phyloP scores from a whole-genome alignment of 1,140 invertebrate genomes.

The Diorhabda sublineata region DNA sequence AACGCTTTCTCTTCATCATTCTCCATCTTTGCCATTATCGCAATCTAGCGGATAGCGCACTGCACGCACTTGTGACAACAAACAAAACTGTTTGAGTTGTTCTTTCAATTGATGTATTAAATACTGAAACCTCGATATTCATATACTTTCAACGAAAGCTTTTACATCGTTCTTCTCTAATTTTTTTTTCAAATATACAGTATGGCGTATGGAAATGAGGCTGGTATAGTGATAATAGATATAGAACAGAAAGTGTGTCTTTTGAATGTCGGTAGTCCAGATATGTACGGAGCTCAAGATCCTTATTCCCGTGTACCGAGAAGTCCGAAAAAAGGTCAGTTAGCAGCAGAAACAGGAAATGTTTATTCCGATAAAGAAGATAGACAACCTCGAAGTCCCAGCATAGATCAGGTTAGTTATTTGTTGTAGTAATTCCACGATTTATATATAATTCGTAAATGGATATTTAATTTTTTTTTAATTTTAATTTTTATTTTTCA shows the following conservation, averaged over 20 bases:
- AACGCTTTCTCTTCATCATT: no score
- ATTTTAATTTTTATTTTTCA: not conserved
- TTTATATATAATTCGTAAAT: constrained; percentile 4
- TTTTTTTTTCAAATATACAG: constrained; percentile 51
- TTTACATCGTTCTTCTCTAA: no score
- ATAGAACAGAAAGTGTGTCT: constrained; percentile 87
- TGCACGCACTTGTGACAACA: no score
- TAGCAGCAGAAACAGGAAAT: constrained; percentile 37
- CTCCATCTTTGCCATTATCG: no score
- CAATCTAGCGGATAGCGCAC: no score
- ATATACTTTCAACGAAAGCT: no score
- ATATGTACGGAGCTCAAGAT: constrained; percentile 85
- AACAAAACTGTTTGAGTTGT: no score
- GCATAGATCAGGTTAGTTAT: constrained; percentile 80
- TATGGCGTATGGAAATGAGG: constrained; percentile 94
- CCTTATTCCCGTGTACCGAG: constrained; percentile 81
- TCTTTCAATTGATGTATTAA: no score
- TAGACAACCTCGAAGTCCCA: constrained; percentile 77
- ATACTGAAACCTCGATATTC: no score
- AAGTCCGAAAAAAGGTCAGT: constrained; percentile 64
- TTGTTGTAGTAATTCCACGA: not conserved
- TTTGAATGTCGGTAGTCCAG: constrained; percentile 76
- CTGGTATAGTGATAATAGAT: constrained; percentile 90
- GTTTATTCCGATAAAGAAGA: constrained; percentile 51
- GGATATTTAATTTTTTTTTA: not conserved